These are phyloP conservation scores for Symphodus melops DNA, from an alignment of 2,113 vertebrate species.

Conservation along the genomic window DNA sequence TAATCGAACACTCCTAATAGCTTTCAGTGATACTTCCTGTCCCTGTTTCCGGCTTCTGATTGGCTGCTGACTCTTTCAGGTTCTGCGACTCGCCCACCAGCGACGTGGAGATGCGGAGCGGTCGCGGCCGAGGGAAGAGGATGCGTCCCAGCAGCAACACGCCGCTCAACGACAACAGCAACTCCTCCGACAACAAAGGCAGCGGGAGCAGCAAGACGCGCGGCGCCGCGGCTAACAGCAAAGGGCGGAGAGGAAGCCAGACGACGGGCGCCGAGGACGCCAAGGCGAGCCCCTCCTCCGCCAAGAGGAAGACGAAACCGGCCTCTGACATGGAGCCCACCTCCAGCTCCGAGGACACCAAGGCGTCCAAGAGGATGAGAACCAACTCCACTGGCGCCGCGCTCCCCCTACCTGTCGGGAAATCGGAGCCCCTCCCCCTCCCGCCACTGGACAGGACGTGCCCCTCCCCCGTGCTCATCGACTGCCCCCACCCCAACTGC, in stretches of 20 bases:
- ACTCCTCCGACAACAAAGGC: slow-evolving; percentile 90
- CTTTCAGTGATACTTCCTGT: no score
- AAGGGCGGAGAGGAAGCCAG: slow-evolving; percentile 94
- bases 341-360: slow-evolving; percentile 96
- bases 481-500: slow-evolving; percentile 97
- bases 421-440: slow-evolving; percentile 82
- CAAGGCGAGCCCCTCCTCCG: slow-evolving; percentile 92
- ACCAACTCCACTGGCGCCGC: slow-evolving; percentile 84
- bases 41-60: no score
- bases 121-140: slow-evolving; percentile 93
- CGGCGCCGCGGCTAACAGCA: slow-evolving; percentile 88
- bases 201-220: slow-evolving; percentile 91
- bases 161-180: slow-evolving; percentile 86
- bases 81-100: slow-evolving; percentile 98
- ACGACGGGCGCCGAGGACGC: slow-evolving; percentile 88
- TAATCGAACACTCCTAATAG: no score
- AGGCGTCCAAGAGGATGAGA: slow-evolving; percentile 94
- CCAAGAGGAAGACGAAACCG: slow-evolving; percentile 93
- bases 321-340: slow-evolving; percentile 95
- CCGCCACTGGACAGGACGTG: slow-evolving; percentile 88
- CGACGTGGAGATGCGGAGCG: slow-evolving; percentile 95
- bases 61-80: slow-evolving; percentile 72
- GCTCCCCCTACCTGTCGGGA: slow-evolving; percentile 73
- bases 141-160: slow-evolving; percentile 92
- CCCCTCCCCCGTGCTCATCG: slow-evolving; percentile 94